Evolutionary conservation across 2,797 vertebrate genomes (phyloP).

Genomic region (Lepilemur septentrionalis): DNA sequence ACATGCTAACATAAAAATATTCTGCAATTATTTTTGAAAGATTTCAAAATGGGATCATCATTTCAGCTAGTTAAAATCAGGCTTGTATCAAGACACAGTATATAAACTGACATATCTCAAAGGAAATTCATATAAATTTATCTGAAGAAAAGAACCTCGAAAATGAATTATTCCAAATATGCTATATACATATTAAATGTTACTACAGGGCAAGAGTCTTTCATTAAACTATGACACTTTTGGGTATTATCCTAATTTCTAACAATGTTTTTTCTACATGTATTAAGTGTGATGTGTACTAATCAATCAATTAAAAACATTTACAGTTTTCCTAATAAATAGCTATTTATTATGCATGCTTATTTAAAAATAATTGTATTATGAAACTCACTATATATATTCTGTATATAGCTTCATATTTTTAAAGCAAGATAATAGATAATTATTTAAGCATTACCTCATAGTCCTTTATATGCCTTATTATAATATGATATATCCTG

Average conservation of each 20-base stretch:
- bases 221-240: background rate
- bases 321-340: background rate
- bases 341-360: background rate
- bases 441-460: conserved; percentile 64
- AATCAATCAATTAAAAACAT: background rate
- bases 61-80: background rate
- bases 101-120: background rate
- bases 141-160: background rate
- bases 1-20: conserved; percentile 46
- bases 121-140: conserved; percentile 18
- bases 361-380: conserved; percentile 39
- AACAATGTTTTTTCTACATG: background rate
- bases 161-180: background rate
- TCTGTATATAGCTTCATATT: conserved; percentile 49
- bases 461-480: conserved; percentile 51
- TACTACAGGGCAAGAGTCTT: background rate
- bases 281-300: background rate
- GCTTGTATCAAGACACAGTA: background rate
- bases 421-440: conserved; percentile 66
- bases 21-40: background rate
- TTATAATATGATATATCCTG: conserved; percentile 68
- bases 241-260: background rate
- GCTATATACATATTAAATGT: background rate
- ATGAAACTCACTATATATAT: conserved; percentile 56
- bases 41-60: background rate